Evolutionary conservation across 2,113 vertebrate species (phyloP), one percentile per base, ranked within the genome.

Genomic region (Menura novaehollandiae): DNA sequence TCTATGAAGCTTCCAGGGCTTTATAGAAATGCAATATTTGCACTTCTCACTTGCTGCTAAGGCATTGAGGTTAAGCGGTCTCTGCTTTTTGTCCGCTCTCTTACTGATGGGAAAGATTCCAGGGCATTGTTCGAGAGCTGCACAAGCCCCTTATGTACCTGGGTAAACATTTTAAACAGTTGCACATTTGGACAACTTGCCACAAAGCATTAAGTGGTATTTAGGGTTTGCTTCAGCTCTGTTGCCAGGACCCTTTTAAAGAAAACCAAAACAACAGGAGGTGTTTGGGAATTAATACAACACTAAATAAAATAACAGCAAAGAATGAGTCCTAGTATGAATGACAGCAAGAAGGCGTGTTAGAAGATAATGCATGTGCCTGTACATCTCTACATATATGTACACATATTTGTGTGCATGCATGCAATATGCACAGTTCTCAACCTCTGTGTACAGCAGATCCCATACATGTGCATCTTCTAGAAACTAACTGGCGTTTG

Each of bases 181-280:
- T 95, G 94, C 49, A 28, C 96, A 83, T 96, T 97, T 97, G 95
- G 91, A 97, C 87, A 95, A 93, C 90, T 96, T 85, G 77, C 89
- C 83, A 91, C 90, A 97, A 96, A 95, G 66, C 83, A 73, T 85
- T 83, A 88, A 93, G 91, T 82, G 73, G 92, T 92, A 86, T 96
- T 93, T 90, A 91, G 64, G 82, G 74, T 89, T 93, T 94, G 52
- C 82, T 96, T 93, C 76, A 91, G 71, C 87, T 91, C 85, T 77
- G 71, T 84, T 94, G 87, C 91, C 93, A 96, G 49, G 56, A 68
- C 63, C 35, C 27, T 80, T 86, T 75, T 83, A 94, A 94, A 96
- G 86, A 78, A 92, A 84, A 53, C 62, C 80, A 81, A 93, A 96
- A 91, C 86, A 96, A 73, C 47, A 35, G 73, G 59, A 94, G 85